Evolutionary conservation across 2,113 vertebrate genomes (phyloP).

Genomic region (Ochotona curzoniae): DNA sequence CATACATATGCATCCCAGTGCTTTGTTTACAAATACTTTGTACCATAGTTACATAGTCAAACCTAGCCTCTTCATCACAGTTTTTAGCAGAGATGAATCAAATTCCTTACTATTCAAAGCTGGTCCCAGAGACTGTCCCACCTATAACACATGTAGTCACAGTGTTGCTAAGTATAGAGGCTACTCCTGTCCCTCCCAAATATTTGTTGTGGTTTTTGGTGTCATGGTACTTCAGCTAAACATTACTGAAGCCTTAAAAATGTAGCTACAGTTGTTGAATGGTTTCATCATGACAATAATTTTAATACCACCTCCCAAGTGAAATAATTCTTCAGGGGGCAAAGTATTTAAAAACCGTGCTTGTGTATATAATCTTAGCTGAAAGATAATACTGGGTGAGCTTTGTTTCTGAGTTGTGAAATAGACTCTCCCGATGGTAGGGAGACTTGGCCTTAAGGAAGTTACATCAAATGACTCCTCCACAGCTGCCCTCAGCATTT

Average conservation of each 20-base stretch:
- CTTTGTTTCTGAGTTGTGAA: constrained; percentile 44
- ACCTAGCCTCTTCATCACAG: neutral
- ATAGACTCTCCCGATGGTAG: constrained; percentile 7
- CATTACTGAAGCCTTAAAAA: constrained; percentile 38
- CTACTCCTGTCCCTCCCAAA: constrained; percentile 40
- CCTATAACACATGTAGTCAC: neutral
- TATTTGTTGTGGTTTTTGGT: constrained; percentile 74
- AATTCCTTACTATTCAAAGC: constrained; percentile 45
- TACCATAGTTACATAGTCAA: neutral
- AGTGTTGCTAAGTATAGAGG: constrained; percentile 62
- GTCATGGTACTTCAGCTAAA: constrained; percentile 63
- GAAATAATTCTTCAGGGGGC: constrained; percentile 22
- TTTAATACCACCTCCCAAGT: constrained; percentile 22
- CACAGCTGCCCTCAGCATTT: neutral
- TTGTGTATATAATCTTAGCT: constrained; percentile 49
- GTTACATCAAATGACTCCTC: neutral
- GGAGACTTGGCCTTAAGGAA: constrained; percentile 18
- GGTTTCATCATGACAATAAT: constrained; percentile 33
- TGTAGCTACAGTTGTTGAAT: constrained; percentile 49
- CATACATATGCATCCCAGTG: neutral
- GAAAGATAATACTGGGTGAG: neutral
- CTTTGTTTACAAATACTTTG: neutral
- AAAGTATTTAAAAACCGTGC: constrained; percentile 30
- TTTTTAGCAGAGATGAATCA: constrained; percentile 19
- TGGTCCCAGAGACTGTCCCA: neutral